Conservation (phyloP, 2,113 vertebrate species). For the Parotia lawesii region DNA sequence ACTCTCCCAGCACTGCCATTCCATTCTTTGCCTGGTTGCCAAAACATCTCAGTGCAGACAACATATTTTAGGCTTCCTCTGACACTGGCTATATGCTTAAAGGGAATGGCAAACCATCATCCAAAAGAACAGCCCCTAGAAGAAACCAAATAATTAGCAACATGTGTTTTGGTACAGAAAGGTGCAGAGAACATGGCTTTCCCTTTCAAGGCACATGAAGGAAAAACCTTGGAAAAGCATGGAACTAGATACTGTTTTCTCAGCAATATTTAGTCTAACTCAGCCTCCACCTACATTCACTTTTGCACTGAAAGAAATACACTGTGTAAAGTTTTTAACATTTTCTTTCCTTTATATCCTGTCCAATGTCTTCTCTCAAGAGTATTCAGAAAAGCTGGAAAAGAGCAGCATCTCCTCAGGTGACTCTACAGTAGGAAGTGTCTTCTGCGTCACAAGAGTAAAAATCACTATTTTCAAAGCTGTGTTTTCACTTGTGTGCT, state of each 20-base stretch:
- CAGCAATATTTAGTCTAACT: constrained; percentile 15
- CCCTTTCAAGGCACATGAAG: not conserved
- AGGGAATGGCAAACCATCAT: not conserved
- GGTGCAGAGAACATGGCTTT: not conserved
- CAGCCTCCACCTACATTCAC: not conserved
- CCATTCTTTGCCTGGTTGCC: not conserved
- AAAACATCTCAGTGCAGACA: not conserved
- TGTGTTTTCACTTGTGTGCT: not conserved
- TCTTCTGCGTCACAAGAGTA: not conserved
- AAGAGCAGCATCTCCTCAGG: not conserved
- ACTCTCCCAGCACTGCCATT: not conserved
- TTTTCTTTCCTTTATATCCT: not conserved
- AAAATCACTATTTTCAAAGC: not conserved
- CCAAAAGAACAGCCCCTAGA: not conserved
- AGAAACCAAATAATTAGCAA: not conserved
- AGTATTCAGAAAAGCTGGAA: not conserved
- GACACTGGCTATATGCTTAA: not conserved
- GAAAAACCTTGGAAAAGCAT: not conserved
- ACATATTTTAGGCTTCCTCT: not conserved
- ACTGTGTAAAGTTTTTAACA: not conserved
- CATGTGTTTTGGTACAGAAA: not conserved
- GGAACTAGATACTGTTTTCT: not conserved
- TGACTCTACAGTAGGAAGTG: not conserved
- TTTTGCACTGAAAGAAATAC: not conserved
- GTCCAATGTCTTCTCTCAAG: not conserved